A percentile compares a stretch with the other conserved stretches of the same genome.
phyloP scores from a whole-genome alignment of 2,888 invertebrate genomes.

The Cordilura impudica region DNA sequence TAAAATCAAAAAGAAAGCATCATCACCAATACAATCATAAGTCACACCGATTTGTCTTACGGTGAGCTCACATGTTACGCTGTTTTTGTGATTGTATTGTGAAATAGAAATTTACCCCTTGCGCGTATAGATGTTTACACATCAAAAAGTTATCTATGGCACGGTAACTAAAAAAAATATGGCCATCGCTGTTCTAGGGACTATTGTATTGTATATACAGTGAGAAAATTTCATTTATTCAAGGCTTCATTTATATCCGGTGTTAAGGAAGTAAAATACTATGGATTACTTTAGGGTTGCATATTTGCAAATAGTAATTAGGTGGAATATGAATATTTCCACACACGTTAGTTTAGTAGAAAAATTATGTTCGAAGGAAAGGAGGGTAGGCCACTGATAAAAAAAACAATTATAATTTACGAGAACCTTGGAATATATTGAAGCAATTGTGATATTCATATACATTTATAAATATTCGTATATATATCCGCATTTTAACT shows the following conservation, averaged over 20 bases:
- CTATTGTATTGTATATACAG: neutral
- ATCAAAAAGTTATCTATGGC: too few species aligned
- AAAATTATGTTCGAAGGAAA: neutral
- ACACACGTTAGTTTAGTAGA: neutral
- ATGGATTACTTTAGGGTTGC: neutral
- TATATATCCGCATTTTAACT: neutral
- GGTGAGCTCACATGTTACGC: too few species aligned
- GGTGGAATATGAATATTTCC: neutral
- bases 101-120: too few species aligned
- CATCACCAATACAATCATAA: too few species aligned
- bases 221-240: neutral
- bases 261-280: slow-evolving; percentile 23
- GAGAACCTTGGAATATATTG: neutral
- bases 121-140: too few species aligned
- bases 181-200: too few species aligned
- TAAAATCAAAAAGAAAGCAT: too few species aligned
- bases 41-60: too few species aligned
- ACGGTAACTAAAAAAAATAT: too few species aligned
- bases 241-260: slow-evolving; percentile 23
- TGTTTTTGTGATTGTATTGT: too few species aligned
- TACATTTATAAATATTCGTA: too few species aligned
- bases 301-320: neutral
- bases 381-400: neutral
- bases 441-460: neutral
- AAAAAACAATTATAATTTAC: neutral